Conservation (phyloP, 2,888 invertebrate species). For the Eustalomyia histrio region DNA sequence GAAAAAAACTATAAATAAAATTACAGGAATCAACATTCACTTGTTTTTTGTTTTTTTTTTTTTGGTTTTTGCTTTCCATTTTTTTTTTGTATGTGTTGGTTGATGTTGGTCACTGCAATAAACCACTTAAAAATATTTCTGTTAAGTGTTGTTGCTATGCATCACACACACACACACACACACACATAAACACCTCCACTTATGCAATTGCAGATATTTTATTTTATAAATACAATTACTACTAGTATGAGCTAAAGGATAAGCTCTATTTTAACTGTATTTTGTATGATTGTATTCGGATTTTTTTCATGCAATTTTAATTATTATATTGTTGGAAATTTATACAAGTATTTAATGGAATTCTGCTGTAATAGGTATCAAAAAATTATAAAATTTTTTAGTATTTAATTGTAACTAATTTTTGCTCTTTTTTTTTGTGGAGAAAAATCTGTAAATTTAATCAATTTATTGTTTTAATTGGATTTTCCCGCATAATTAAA, state of each 20-base stretch:
- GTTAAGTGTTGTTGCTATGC: conserved; percentile 2
- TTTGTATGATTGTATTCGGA: too few relatives aligned
- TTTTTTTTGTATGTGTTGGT: conserved; percentile 3
- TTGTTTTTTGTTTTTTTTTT: conserved; percentile 17
- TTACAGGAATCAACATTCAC: not conserved
- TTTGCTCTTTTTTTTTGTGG: not conserved
- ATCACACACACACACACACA: not conserved
- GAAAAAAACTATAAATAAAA: conserved; percentile 11
- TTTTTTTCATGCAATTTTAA: too few relatives aligned
- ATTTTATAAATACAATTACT: too few relatives aligned
- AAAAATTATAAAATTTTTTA: too few relatives aligned
- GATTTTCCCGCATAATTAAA: conserved; percentile 57
- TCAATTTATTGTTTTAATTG: conserved; percentile 58
- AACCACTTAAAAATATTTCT: conserved; percentile 9
- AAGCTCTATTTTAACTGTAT: too few relatives aligned
- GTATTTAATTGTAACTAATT: not conserved
- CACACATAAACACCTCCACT: not conserved
- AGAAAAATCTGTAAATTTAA: conserved; percentile 41
- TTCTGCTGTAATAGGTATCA: too few relatives aligned
- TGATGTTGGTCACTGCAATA: not conserved
- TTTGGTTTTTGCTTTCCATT: not conserved
- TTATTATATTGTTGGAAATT: too few relatives aligned
- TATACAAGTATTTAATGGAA: too few relatives aligned
- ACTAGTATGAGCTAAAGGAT: too few relatives aligned
- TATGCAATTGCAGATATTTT: not conserved